Percentiles rank a stretch among this genome's conserved stretches.
Conservation (phyloP, 1,140 invertebrate species). For the Solenopsis invicta region DNA sequence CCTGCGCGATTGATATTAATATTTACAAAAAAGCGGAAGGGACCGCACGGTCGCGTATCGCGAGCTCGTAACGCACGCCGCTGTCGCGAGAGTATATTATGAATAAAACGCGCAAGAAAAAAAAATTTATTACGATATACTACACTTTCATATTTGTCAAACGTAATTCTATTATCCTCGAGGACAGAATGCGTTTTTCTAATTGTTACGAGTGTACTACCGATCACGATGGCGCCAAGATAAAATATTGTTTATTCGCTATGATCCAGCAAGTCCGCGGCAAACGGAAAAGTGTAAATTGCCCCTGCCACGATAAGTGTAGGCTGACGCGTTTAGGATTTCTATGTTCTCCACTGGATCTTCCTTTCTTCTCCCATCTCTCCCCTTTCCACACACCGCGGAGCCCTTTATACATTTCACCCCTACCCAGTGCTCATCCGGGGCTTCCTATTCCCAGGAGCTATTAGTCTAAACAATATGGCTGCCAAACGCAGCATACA, state of each 20-base stretch:
- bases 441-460: constrained; percentile 82
- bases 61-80: constrained; percentile 7
- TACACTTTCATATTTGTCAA: neutral
- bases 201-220: neutral
- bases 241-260: constrained; percentile 38
- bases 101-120: neutral
- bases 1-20: constrained; percentile 74
- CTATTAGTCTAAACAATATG: constrained; percentile 86
- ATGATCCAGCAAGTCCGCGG: constrained; percentile 62
- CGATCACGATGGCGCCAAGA: neutral
- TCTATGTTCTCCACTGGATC: constrained; percentile 64
- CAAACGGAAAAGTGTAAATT: constrained; percentile 83
- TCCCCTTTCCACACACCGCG: constrained; percentile 60
- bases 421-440: constrained; percentile 74
- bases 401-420: constrained; percentile 71
- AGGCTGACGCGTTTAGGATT: constrained; percentile 64
- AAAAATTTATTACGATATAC: constrained; percentile 15
- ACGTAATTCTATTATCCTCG: neutral
- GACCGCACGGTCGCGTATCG: neutral
- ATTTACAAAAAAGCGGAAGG: constrained; percentile 71
- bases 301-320: constrained; percentile 71
- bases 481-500: constrained; percentile 84
- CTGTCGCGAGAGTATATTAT: neutral
- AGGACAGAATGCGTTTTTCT: neutral
- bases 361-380: constrained; percentile 63